phyloP scores from a whole-genome alignment of 2,113 vertebrate genomes.

The Chionodraco myersi region DNA sequence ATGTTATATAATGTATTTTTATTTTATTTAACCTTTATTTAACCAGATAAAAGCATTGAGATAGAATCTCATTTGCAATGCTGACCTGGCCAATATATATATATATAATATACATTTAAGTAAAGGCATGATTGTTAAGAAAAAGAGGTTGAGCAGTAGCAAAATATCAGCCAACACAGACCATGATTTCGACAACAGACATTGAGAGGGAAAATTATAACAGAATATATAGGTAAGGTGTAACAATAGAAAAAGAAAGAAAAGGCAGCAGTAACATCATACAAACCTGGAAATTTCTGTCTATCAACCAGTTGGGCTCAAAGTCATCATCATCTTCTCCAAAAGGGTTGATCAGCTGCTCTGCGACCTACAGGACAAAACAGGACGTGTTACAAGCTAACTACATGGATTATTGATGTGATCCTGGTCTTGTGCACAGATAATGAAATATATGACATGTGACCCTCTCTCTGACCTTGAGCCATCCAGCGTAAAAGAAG shows the following conservation, averaged over 20 bases:
- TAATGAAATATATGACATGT: not conserved
- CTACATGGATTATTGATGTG: not conserved
- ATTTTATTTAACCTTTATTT: no score
- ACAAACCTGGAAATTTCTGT: constrained; percentile 92
- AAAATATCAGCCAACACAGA: not conserved
- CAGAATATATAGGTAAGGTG: not conserved
- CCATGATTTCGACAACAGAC: not conserved
- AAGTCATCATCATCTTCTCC: constrained; percentile 96
- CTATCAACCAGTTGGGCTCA: constrained; percentile 93
- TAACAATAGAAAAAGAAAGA: not conserved
- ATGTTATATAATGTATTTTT: no score
- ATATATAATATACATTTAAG: no score
- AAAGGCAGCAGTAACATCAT: not conserved
- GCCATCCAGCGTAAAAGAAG: constrained; percentile 96
- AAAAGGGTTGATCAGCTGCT: constrained; percentile 94
- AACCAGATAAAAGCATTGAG: no score
- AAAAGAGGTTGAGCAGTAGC: not conserved
- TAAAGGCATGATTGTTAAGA: no score
- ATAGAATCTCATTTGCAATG: no score
- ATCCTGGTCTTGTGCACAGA: not conserved
- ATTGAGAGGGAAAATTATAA: not conserved
- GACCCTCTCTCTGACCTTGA: constrained; percentile 86
- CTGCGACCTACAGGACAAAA: constrained; percentile 85
- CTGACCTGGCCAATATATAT: no score
- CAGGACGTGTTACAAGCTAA: not conserved